Percentiles rank a stretch among this genome's conserved stretches.
Evolutionary conservation across 2,888 invertebrate species (phyloP).

Genomic region (Cephus spinipes): DNA sequence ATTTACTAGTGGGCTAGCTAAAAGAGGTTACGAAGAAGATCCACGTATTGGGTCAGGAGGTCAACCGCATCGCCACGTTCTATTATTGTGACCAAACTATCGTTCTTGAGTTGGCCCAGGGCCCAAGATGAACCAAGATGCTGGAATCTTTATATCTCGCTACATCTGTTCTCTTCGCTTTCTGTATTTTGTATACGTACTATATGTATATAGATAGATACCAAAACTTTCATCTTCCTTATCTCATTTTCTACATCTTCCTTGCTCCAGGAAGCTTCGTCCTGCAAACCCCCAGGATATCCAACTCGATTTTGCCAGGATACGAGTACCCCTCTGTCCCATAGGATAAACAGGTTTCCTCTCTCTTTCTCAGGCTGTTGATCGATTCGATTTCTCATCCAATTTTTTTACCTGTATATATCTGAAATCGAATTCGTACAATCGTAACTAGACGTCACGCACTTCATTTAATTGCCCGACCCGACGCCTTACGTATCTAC

Average conservation of each 20-base stretch:
- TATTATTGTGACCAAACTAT: slow-evolving; percentile 15
- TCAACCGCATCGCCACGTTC: slow-evolving; percentile 29
- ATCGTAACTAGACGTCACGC: neutral
- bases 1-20: neutral
- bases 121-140: neutral
- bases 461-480: neutral
- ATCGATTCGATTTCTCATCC: neutral
- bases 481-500: neutral
- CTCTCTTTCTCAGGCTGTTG: neutral
- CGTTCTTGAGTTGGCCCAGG: neutral
- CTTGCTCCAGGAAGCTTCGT: neutral
- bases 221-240: neutral
- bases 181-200: too few species aligned
- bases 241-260: neutral
- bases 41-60: slow-evolving; percentile 39
- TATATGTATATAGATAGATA: neutral
- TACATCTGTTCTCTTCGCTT: too few species aligned
- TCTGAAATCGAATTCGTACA: neutral
- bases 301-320: neutral
- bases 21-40: slow-evolving; percentile 6
- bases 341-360: neutral
- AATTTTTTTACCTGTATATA: neutral
- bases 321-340: neutral
- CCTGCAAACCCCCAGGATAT: neutral
- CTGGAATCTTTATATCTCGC: too few species aligned